phyloP scores from a whole-genome alignment of 2,888 invertebrate species.

The Cabera pusaria region DNA sequence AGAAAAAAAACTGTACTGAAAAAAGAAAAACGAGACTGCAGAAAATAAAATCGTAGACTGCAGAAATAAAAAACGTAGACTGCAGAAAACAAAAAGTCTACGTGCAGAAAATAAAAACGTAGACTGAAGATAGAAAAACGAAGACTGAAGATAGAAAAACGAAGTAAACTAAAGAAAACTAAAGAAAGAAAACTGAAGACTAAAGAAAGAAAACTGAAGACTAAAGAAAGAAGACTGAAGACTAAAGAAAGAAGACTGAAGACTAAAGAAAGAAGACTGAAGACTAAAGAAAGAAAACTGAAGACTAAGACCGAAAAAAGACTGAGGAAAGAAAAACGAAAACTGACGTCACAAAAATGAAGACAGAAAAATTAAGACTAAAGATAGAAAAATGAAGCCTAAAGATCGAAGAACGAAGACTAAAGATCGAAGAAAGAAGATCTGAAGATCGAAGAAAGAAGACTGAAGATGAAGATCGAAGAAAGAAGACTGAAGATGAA shows the following conservation, averaged over 20 bases:
- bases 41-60: background rate
- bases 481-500: too few species aligned
- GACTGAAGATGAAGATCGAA: background rate
- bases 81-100: conserved; percentile 16
- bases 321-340: conserved; percentile 1
- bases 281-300: conserved; percentile 1
- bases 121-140: conserved; percentile 18
- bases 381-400: conserved; percentile 5
- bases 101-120: background rate
- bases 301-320: too few species aligned
- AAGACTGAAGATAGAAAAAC: conserved; percentile 7
- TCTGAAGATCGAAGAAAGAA: conserved; percentile 7
- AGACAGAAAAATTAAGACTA: conserved; percentile 3
- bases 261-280: conserved; percentile 7
- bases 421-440: background rate
- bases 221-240: conserved; percentile 11
- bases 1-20: conserved; percentile 5
- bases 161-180: background rate
- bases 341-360: background rate
- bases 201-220: conserved; percentile 12
- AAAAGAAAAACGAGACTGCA: conserved; percentile 6
- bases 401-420: conserved; percentile 7
- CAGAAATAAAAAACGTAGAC: conserved; percentile 7
- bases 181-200: conserved; percentile 17
- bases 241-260: conserved; percentile 13